Evolutionary conservation across 2,113 vertebrate species (phyloP).

Genomic region (mouse (Mus musculus)): DNA sequence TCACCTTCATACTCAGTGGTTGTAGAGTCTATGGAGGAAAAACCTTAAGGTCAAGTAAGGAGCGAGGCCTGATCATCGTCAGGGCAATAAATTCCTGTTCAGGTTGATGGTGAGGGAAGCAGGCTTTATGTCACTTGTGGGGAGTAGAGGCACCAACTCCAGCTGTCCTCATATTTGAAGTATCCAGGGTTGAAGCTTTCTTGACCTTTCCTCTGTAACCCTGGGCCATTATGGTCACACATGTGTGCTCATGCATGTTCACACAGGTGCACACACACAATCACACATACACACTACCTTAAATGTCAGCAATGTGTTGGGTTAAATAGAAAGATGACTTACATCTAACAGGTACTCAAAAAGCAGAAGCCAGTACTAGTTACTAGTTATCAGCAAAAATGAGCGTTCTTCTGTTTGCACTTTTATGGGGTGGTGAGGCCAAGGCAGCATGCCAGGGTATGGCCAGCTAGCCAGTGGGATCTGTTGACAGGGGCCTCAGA

Average conservation of each 20-base stretch:
- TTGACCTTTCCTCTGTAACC: too few relatives aligned
- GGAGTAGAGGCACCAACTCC: too few relatives aligned
- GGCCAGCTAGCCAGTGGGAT: not conserved
- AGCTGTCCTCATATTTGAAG: too few relatives aligned
- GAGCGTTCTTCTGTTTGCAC: not conserved
- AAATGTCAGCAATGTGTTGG: not conserved
- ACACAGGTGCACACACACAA: not conserved
- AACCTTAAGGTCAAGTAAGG: too few relatives aligned
- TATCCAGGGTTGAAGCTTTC: too few relatives aligned
- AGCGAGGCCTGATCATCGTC: too few relatives aligned
- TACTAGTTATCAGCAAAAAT: not conserved
- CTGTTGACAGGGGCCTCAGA: not conserved
- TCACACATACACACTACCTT: not conserved
- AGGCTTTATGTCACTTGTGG: too few relatives aligned
- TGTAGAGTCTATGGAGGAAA: too few relatives aligned
- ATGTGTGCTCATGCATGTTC: not conserved
- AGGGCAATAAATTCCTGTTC: too few relatives aligned
- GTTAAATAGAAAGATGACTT: not conserved
- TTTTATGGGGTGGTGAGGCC: not conserved
- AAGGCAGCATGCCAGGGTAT: rapidly evolving
- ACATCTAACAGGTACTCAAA: not conserved
- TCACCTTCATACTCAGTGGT: too few relatives aligned
- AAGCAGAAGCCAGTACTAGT: not conserved
- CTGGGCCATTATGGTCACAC: not conserved
- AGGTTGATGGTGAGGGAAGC: too few relatives aligned